Evolutionary conservation across 2,888 invertebrate genomes (phyloP).

Genomic region (Spilosoma lubricipeda): DNA sequence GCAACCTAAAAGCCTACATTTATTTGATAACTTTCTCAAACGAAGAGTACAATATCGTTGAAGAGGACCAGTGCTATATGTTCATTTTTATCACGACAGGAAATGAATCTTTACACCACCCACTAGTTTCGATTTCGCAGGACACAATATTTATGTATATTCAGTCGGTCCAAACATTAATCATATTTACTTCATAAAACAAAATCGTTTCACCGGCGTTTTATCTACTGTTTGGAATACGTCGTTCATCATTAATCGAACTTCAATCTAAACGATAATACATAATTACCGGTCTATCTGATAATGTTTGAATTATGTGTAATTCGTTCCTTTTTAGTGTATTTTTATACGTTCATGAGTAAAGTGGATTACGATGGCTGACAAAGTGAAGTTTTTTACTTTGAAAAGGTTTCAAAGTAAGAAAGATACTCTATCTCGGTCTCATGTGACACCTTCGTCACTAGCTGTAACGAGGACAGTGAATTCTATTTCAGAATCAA

Average conservation of each 20-base stretch:
- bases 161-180: constrained; percentile 8
- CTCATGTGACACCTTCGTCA: constrained; percentile 25
- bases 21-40: constrained; percentile 73
- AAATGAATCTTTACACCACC: constrained; percentile 27
- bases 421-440: constrained; percentile 37
- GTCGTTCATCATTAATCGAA: constrained; percentile 26
- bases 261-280: constrained; percentile 40
- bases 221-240: constrained; percentile 28
- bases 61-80: constrained; percentile 55
- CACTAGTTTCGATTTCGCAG: constrained; percentile 45
- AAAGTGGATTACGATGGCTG: constrained; percentile 66
- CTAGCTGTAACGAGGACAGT: constrained; percentile 43
- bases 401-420: constrained; percentile 73
- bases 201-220: background rate
- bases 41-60: constrained; percentile 46
- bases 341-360: constrained; percentile 41
- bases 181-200: constrained; percentile 27
- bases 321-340: constrained; percentile 44
- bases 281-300: constrained; percentile 39
- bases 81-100: constrained; percentile 39
- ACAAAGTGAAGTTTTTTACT: constrained; percentile 75
- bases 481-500: constrained; percentile 57
- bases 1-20: constrained; percentile 79
- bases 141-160: constrained; percentile 22
- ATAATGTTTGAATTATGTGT: constrained; percentile 34